Evolutionary conservation across 2,113 vertebrate genomes (phyloP), one percentile per base, ranked within the genome.

Genomic region (Indicator maculatus): DNA sequence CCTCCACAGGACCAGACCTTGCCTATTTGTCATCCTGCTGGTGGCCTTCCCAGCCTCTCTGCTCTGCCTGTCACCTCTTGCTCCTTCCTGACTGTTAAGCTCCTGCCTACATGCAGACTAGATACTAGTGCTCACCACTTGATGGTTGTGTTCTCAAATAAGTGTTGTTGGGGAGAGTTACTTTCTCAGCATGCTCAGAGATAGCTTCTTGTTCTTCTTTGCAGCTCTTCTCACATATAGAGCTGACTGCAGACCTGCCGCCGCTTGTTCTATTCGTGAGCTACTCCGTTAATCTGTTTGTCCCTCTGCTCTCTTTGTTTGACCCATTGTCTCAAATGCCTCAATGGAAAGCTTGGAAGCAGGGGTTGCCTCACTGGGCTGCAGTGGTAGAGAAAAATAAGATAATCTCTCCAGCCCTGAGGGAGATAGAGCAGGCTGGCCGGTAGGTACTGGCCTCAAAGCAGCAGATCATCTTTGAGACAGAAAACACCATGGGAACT

Each of bases 401-500:
- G 71, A 13, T 59, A 58, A 73, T 73, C 59, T 44, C 33, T 85
- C 76, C 18, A 24, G n/a, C 81, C 78, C 64, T 39, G 56, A 74
- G 85, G 53, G 72, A 91, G 55, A 7, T 74, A 12, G 39, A 82
- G 56, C 84, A 39, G 91, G 38, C 71, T 28, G 20, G 50, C 86
- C 82, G 66, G 93, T 31, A 86, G 56, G 23, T 74, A 31, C 66
- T 63, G 77, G 39, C 61, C 84, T 88, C 14, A 11, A 71, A 79
- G 31, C 84, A 83, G 70, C 71, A 30, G 50, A 81, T 82, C 66
- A 61, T 86, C 77, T 82, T 63, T 27, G 7, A 90, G 89, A 39
- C 28, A 77, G 50, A 89, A 91, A 79, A 80, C 45, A 39, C 5
- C 38, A 81, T 66, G 59, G 88, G 89, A 82, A 58, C 65, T 73